Evolutionary conservation across 37 sponge, comb jelly and placozoan genomes (phyloP).

Genomic region (Chondrilla cf. caribensis): DNA sequence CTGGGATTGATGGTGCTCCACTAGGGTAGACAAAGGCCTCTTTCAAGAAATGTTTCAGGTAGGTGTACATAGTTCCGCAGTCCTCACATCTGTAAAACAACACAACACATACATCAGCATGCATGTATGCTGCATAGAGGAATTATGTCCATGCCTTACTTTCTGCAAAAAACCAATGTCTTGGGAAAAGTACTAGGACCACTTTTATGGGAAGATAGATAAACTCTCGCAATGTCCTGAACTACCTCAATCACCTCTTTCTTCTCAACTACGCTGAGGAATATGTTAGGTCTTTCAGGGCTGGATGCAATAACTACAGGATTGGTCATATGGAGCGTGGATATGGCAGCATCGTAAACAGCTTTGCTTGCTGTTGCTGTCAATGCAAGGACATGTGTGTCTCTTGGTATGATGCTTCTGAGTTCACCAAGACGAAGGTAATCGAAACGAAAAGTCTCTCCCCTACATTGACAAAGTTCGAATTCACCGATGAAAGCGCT

Average conservation of each 20-base stretch:
- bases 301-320: constrained; percentile 14
- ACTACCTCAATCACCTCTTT: constrained; percentile 11
- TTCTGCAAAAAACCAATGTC: constrained; percentile 22
- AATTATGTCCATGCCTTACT: background rate
- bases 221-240: background rate
- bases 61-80: constrained; percentile 16
- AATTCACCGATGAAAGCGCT: too few species aligned
- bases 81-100: background rate
- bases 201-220: background rate
- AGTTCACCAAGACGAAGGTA: constrained; percentile 18
- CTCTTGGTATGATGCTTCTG: constrained; percentile 20
- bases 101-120: background rate
- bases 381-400: constrained; percentile 16
- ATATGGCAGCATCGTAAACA: background rate
- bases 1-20: constrained; percentile 8
- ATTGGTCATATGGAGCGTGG: constrained; percentile 7
- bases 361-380: constrained; percentile 24
- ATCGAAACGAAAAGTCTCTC: constrained; percentile 12
- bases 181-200: constrained; percentile 4
- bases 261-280: background rate
- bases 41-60: constrained; percentile 12
- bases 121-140: background rate
- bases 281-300: constrained; percentile 19
- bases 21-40: constrained; percentile 21
- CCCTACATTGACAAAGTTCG: background rate